Conservation (phyloP, 2,888 invertebrate genomes). For the Drosophila basisetae region DNA sequence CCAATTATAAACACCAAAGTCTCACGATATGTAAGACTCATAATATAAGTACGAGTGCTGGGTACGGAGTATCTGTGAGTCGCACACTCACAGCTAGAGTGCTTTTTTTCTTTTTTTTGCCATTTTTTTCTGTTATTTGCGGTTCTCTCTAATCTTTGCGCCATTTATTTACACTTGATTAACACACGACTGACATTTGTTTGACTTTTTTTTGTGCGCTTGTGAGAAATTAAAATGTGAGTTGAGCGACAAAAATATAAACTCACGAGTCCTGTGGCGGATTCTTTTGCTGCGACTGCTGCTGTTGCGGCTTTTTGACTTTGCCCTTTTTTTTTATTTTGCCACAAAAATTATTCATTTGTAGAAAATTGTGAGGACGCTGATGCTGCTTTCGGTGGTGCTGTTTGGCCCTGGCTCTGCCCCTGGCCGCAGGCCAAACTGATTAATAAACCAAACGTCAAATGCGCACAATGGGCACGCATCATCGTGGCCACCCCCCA, state of each 20-base stretch:
- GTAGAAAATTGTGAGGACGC: slow-evolving; percentile 71
- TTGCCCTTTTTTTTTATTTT: slow-evolving; percentile 56
- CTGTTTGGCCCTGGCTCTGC: slow-evolving; percentile 48
- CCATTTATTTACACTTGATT: slow-evolving; percentile 85
- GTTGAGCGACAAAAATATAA: slow-evolving; percentile 51
- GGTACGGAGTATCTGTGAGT: slow-evolving; percentile 12
- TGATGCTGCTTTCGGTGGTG: slow-evolving; percentile 29
- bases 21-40: background rate
- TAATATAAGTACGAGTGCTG: background rate
- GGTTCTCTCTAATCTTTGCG: slow-evolving; percentile 83
- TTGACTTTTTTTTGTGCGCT: slow-evolving; percentile 74
- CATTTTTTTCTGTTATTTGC: slow-evolving; percentile 35
- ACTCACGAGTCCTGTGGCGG: slow-evolving; percentile 27
- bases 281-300: slow-evolving; percentile 39
- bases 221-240: slow-evolving; percentile 74
- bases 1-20: background rate
- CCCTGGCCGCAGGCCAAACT: slow-evolving; percentile 82
- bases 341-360: slow-evolving; percentile 77
- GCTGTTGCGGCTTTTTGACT: slow-evolving; percentile 50
- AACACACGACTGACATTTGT: slow-evolving; percentile 85
- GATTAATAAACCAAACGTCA: slow-evolving; percentile 85
- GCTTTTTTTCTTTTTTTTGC: slow-evolving; percentile 9
- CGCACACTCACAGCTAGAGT: too few species aligned
- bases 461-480: slow-evolving; percentile 80
- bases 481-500: slow-evolving; percentile 51